phyloP scores from a whole-genome alignment of 2,888 invertebrate species.

The Hololepta plana region DNA sequence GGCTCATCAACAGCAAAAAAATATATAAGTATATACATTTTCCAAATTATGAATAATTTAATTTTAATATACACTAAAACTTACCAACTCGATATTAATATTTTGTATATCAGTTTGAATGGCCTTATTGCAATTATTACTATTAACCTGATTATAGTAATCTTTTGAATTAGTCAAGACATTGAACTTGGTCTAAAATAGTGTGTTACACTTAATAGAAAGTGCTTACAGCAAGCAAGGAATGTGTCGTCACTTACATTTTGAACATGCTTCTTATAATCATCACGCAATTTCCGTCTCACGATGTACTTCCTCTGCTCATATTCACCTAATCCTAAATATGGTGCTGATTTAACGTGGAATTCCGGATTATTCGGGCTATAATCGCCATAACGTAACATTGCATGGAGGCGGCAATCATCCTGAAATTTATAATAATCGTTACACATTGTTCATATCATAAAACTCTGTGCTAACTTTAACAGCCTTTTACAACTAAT shows the following conservation, averaged over 20 bases:
- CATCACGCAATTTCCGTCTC: no score
- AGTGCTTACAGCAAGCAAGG: no score
- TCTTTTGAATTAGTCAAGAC: no score
- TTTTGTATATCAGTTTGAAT: slow-evolving; percentile 27
- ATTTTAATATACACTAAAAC: slow-evolving; percentile 14
- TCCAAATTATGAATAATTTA: no score
- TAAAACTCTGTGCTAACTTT: no score
- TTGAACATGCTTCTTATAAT: no score
- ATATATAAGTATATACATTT: no score
- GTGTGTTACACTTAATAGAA: no score
- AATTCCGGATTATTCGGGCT: slow-evolving; percentile 42
- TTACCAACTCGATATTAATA: slow-evolving; percentile 23
- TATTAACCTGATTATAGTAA: slow-evolving; percentile 5
- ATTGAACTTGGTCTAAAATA: no score
- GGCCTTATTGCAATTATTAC: slow-evolving; percentile 9
- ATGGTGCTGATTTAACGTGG: slow-evolving; percentile 30
- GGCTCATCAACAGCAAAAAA: no score
- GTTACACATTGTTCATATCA: background rate
- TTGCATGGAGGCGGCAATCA: slow-evolving; percentile 19
- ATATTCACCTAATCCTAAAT: slow-evolving; percentile 40
- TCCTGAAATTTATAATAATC: slow-evolving; percentile 13
- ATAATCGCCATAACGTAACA: slow-evolving; percentile 41
- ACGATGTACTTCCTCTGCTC: slow-evolving; percentile 27
- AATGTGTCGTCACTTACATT: no score
- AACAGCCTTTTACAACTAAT: no score